These are phyloP conservation scores for Crotalus helleri DNA, from an alignment of 2,113 vertebrate genomes.

Conservation along the genomic window DNA sequence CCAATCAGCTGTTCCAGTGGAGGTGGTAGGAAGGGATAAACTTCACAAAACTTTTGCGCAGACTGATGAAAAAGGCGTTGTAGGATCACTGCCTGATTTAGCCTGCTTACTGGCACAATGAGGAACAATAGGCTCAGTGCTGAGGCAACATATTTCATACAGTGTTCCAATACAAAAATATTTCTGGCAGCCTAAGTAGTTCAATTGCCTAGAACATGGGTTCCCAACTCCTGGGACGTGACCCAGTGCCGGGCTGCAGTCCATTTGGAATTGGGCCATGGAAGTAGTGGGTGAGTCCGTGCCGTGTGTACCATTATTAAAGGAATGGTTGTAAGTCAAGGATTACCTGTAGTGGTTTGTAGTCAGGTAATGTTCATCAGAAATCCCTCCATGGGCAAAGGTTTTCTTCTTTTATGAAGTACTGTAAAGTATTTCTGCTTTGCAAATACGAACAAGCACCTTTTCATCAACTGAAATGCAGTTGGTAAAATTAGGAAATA, in stretches of 20 bases:
- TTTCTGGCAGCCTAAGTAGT: neutral
- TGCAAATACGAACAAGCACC: neutral
- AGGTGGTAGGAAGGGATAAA: conserved; percentile 58
- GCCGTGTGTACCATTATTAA: neutral
- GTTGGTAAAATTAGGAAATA: neutral
- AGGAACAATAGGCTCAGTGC: conserved; percentile 52
- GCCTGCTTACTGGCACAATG: conserved; percentile 42
- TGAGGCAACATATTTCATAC: conserved; percentile 23
- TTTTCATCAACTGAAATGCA: neutral
- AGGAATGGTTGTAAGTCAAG: neutral
- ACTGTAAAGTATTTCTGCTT: neutral
- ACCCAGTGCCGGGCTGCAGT: neutral
- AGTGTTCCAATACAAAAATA: conserved; percentile 16
- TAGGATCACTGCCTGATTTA: conserved; percentile 39
- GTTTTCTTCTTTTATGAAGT: neutral
- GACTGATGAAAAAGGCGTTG: conserved; percentile 55
- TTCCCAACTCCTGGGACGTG: neutral
- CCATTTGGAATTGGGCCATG: neutral
- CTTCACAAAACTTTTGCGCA: conserved; percentile 64
- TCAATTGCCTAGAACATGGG: neutral
- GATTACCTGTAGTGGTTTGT: neutral
- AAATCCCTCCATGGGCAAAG: neutral
- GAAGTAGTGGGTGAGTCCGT: neutral
- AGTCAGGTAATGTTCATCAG: neutral
- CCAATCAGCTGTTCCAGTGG: neutral